Base-by-base conservation (phyloP, 92 coral and sea anemone genomes). In the Zoanthus sansibaricus region DNA sequence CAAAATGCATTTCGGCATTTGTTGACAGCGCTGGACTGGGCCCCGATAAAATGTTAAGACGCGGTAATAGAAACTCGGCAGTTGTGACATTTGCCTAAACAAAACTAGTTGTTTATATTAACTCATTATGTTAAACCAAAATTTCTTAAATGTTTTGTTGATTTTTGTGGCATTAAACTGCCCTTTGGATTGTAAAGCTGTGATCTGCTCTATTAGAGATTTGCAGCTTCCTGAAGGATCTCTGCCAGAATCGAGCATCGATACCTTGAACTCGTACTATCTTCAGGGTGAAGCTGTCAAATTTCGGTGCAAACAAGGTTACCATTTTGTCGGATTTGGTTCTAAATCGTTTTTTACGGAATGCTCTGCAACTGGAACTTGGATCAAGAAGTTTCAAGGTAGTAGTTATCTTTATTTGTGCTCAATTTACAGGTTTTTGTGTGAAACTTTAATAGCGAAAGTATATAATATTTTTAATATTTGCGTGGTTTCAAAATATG, bases 341-440 rank as follows among this genome's bases (percentile, higher is more conserved):
- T 64, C 18, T 42, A 17, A 18, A 61, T 44, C 61, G 25, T 66
- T 80, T 66, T 80, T 14, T 21, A 4, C 72, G 5, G 20, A 13
- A 6, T 80, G 85, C 21, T 64, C 85, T 20, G 45, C 61, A 56
- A 12, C 2, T 46, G 75, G 85, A 8, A 66, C 10, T 12, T 80
- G 85, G 85, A 17, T 80, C 75, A 14, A 80, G 44, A 46, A 21
- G 15, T 80, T 80, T 67, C 64, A 80, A 80, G 85, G 85, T 80
- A 80, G 20, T 54, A 37, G 20, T 18, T 20, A 17, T 76, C 15
- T 18, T 21, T 10, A 48, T 48, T 75, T 10, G 16, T 12, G 15
- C 2, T 14, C 6, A 14, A 4, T 62, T 62, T 1, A 62, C 25
- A 17, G 30, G 42, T 0, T 20, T 62, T 62, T 17, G 20, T 14